phyloP scores from a whole-genome alignment of 2,113 vertebrate genomes.

The Pachycephala philippinensis region DNA sequence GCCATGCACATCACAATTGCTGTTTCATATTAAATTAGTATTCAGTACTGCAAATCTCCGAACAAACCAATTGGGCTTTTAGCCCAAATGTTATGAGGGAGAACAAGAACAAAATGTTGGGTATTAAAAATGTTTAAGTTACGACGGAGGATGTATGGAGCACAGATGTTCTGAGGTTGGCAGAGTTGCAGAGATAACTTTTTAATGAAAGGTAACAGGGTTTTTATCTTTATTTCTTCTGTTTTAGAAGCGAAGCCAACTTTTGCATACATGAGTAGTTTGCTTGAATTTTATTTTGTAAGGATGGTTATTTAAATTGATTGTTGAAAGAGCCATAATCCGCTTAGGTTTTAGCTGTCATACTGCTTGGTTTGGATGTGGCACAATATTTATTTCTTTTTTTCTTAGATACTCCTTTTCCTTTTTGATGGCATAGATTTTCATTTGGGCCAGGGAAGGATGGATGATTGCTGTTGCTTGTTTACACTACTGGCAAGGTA shows the following conservation, averaged over 20 bases:
- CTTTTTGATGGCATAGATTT: neutral
- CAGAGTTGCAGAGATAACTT: neutral
- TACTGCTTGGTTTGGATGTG: neutral
- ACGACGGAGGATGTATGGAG: neutral
- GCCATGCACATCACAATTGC: neutral
- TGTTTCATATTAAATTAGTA: neutral
- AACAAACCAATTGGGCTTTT: constrained; percentile 40
- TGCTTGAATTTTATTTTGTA: neutral
- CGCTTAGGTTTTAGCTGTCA: neutral
- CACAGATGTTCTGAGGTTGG: constrained; percentile 30
- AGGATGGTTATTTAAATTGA: neutral
- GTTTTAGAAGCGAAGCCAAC: neutral
- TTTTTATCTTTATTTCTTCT: neutral
- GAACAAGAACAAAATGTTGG: constrained; percentile 19
- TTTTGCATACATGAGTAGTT: neutral
- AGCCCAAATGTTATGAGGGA: constrained; percentile 11
- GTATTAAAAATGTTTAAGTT: constrained; percentile 29
- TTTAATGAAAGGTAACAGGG: neutral
- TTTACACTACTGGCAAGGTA: neutral
- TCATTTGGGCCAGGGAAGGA: neutral
- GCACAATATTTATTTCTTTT: neutral
- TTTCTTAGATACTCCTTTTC: neutral
- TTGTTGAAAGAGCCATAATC: neutral
- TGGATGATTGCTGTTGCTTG: neutral
- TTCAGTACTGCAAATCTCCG: neutral